These are phyloP conservation scores for Oncorhynchus nerka DNA, from an alignment of 2,113 vertebrate genomes.

Conservation along the genomic window DNA sequence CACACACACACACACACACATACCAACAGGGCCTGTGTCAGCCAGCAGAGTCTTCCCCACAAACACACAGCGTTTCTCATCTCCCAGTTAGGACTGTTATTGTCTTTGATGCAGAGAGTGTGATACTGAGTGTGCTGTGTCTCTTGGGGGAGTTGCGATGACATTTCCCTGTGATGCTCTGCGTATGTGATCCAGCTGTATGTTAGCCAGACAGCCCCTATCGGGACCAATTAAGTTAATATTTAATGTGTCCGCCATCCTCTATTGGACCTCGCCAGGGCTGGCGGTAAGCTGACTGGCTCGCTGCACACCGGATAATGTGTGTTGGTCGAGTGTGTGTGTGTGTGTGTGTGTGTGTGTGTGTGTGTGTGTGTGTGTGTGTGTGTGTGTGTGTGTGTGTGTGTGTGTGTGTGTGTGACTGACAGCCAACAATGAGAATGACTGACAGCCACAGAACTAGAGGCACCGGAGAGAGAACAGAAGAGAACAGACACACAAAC, in stretches of 20 bases:
- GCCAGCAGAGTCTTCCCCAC: neutral
- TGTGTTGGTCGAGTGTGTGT: neutral
- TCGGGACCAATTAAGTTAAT: slow-evolving; percentile 76
- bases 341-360: neutral
- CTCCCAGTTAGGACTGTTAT: slow-evolving; percentile 73
- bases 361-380: too few species aligned
- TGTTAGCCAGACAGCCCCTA: slow-evolving; percentile 62
- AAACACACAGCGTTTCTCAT: slow-evolving; percentile 62
- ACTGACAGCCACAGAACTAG: too few species aligned
- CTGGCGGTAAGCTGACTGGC: slow-evolving; percentile 33
- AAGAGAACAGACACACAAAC: too few species aligned
- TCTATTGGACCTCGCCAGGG: slow-evolving; percentile 56
- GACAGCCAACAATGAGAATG: too few species aligned
- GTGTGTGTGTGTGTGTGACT: neutral
- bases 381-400: too few species aligned
- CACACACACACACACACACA: slow-evolving; percentile 12
- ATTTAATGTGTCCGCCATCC: slow-evolving; percentile 71
- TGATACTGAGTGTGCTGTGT: slow-evolving; percentile 20
- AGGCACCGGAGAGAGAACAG: too few species aligned
- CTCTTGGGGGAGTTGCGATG: slow-evolving; percentile 63
- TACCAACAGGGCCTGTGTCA: neutral
- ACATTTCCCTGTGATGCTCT: slow-evolving; percentile 68
- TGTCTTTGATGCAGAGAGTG: slow-evolving; percentile 74
- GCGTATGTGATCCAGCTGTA: slow-evolving; percentile 46
- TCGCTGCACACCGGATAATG: neutral